phyloP scores from a whole-genome alignment of 2,888 invertebrate genomes.

The Lucinisca nassula region DNA sequence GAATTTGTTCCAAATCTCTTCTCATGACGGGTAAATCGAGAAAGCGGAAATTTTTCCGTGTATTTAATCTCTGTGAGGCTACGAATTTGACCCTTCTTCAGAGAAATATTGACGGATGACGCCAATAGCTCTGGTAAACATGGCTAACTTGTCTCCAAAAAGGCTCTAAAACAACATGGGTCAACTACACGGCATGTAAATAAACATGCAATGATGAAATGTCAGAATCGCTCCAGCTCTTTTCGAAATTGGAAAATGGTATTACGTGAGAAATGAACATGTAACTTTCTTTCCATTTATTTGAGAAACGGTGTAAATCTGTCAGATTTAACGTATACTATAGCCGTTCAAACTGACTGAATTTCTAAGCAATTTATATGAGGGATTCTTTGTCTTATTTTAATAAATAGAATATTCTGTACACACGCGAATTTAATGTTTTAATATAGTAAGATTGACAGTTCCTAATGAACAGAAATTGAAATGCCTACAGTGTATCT shows the following conservation, averaged over 20 bases:
- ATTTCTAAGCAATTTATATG: background rate
- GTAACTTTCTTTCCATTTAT: conserved; percentile 7
- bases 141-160: conserved; percentile 15
- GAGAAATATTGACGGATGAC: conserved; percentile 8
- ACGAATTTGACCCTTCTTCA: conserved; percentile 3
- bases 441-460: too few species aligned
- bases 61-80: conserved; percentile 8
- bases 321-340: background rate
- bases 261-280: background rate
- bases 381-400: background rate
- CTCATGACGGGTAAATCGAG: conserved; percentile 22
- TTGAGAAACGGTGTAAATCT: background rate
- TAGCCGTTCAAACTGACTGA: background rate
- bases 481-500: too few species aligned
- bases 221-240: conserved; percentile 5
- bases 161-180: conserved; percentile 18
- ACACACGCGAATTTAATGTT: background rate
- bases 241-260: conserved; percentile 9
- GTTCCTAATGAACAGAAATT: too few species aligned
- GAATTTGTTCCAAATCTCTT: conserved; percentile 22
- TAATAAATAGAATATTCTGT: background rate
- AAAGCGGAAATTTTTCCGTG: conserved; percentile 18
- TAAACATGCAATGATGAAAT: background rate
- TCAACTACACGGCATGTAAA: conserved; percentile 16
- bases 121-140: conserved; percentile 7